phyloP scores from a whole-genome alignment of 2,797 vertebrate genomes.

The Enteromius mattozi region DNA sequence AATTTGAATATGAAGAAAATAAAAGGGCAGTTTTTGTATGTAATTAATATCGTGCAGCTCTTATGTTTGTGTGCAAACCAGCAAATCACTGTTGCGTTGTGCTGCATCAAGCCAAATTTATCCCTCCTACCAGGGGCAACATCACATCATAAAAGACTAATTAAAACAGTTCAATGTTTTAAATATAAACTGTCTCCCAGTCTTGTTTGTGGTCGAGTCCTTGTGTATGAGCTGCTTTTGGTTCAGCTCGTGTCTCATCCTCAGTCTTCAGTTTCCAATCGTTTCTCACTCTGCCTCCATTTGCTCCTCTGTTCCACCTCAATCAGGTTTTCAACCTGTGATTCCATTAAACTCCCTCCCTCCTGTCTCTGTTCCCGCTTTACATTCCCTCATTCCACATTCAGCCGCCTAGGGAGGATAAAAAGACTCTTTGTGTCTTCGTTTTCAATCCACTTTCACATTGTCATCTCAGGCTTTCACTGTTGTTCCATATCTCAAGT shows the following conservation, averaged over 20 bases:
- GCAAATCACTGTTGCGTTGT: neutral
- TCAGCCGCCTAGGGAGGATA: neutral
- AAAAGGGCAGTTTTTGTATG: neutral
- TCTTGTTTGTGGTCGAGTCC: neutral
- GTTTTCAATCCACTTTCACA: constrained; percentile 18
- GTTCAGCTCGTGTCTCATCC: neutral
- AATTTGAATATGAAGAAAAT: neutral
- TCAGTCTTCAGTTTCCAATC: neutral
- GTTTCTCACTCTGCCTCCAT: neutral
- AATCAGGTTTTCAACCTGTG: constrained; percentile 16
- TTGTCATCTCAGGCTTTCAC: neutral
- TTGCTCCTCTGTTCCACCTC: constrained; percentile 9
- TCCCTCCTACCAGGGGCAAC: too few species aligned
- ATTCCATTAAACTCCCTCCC: neutral
- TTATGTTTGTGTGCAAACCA: neutral
- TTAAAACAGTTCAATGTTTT: neutral
- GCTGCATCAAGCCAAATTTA: neutral
- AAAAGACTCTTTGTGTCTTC: neutral
- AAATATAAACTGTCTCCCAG: neutral
- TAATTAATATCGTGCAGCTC: neutral
- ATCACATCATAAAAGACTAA: neutral
- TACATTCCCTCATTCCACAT: constrained; percentile 17
- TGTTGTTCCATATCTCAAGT: neutral
- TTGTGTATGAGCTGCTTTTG: neutral
- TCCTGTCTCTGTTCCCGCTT: neutral